Evolutionary conservation across 2,113 vertebrate genomes (phyloP).

Genomic region (Verasper variegatus): DNA sequence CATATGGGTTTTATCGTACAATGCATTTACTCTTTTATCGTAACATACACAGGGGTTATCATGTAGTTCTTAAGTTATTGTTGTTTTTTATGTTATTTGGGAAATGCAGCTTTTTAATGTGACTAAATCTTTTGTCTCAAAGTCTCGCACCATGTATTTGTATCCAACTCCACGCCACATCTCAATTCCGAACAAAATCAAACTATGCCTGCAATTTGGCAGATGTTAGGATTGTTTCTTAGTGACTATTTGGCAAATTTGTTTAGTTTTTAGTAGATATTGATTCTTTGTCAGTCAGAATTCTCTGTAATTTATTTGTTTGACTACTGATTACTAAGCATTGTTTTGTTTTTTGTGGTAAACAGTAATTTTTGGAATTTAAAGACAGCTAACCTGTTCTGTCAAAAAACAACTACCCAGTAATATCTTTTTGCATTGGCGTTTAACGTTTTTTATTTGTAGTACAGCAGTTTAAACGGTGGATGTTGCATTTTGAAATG

Average conservation of each 20-base stretch:
- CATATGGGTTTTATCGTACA: background rate
- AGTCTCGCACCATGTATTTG: background rate
- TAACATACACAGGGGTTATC: background rate
- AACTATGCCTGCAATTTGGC: slow-evolving; percentile 13
- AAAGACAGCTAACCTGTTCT: no score
- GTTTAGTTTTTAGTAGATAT: slow-evolving; percentile 34
- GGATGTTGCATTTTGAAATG: slow-evolving; percentile 34
- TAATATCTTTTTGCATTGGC: background rate
- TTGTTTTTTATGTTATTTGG: background rate
- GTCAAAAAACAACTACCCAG: background rate
- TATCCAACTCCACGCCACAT: background rate
- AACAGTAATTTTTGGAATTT: background rate
- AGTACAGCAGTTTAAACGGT: slow-evolving; percentile 7
- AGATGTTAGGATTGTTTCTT: background rate
- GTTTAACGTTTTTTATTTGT: background rate
- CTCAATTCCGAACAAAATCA: background rate
- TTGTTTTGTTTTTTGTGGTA: slow-evolving; percentile 42
- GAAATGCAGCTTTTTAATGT: no score
- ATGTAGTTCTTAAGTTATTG: slow-evolving; percentile 30
- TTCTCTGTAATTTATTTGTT: slow-evolving; percentile 86
- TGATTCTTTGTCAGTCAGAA: slow-evolving; percentile 52
- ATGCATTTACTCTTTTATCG: slow-evolving; percentile 28
- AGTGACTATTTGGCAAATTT: slow-evolving; percentile 1
- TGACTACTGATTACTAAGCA: slow-evolving; percentile 82
- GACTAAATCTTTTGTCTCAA: no score